phyloP scores from a whole-genome alignment of 2,888 invertebrate species.

The Hydraecia micacea region DNA sequence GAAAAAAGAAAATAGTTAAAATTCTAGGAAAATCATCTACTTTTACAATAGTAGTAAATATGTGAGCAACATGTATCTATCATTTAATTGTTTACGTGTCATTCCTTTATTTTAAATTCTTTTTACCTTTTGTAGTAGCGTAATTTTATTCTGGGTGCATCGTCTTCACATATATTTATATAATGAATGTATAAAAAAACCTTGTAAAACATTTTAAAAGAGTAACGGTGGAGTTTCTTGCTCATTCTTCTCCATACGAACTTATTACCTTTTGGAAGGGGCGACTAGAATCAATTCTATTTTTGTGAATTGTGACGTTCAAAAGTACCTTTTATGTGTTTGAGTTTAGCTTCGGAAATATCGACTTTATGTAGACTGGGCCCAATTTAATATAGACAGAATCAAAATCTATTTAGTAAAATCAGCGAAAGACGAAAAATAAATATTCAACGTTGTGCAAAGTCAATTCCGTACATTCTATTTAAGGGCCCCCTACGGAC shows the following conservation, averaged over 20 bases:
- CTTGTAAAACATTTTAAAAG: neutral
- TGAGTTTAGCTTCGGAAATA: neutral
- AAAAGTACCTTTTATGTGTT: neutral
- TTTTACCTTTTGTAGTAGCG: too few species aligned
- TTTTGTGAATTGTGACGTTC: neutral
- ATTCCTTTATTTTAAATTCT: too few species aligned
- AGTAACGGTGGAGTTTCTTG: neutral
- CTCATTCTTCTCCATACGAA: neutral
- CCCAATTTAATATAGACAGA: neutral
- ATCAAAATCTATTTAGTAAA: neutral
- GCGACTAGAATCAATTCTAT: neutral
- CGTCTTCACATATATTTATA: too few species aligned
- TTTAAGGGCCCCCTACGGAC: neutral
- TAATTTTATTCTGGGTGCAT: too few species aligned
- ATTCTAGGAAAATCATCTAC: too few species aligned
- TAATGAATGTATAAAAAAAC: neutral
- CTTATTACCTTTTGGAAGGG: neutral
- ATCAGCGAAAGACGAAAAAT: neutral
- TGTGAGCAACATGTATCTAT: too few species aligned
- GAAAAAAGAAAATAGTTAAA: too few species aligned
- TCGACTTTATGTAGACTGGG: neutral
- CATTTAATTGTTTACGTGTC: too few species aligned
- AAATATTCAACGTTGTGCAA: neutral
- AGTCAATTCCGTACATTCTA: neutral
- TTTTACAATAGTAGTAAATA: too few species aligned